phyloP scores from a whole-genome alignment of 2,797 vertebrate genomes.

The Phaenicophaeus curvirostris region DNA sequence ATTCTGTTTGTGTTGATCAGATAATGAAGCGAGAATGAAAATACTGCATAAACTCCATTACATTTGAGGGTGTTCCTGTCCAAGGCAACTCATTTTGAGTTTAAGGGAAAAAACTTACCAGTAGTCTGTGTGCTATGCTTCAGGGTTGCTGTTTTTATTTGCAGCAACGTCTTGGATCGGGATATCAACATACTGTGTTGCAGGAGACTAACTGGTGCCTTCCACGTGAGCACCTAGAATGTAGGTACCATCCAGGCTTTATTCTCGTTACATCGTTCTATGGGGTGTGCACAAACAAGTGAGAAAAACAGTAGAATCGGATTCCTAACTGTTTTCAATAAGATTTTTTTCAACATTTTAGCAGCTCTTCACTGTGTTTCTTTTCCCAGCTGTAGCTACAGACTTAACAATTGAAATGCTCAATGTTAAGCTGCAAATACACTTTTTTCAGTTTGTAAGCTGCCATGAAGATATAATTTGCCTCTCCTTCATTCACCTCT shows the following conservation, averaged over 20 bases:
- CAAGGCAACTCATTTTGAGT: background rate
- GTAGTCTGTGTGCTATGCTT: background rate
- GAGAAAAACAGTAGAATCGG: background rate
- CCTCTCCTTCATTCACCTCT: background rate
- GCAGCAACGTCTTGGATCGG: background rate
- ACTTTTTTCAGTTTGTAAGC: background rate
- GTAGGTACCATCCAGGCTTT: background rate
- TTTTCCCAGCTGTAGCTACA: background rate
- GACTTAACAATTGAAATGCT: background rate
- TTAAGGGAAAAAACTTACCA: background rate
- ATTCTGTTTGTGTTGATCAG: background rate
- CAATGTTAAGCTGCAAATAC: background rate
- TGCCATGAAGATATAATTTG: background rate
- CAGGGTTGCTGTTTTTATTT: background rate
- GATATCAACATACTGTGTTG: background rate
- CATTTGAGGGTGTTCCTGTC: background rate
- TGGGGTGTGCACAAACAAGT: background rate
- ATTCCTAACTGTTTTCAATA: background rate
- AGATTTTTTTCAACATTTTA: background rate
- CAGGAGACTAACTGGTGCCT: background rate
- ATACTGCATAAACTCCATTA: background rate
- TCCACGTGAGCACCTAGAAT: background rate
- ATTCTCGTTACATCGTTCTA: background rate
- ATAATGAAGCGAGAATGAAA: background rate
- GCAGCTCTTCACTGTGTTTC: background rate